Evolutionary conservation across 2,113 vertebrate species (phyloP).

Genomic region (Rousettus leschenaultii): DNA sequence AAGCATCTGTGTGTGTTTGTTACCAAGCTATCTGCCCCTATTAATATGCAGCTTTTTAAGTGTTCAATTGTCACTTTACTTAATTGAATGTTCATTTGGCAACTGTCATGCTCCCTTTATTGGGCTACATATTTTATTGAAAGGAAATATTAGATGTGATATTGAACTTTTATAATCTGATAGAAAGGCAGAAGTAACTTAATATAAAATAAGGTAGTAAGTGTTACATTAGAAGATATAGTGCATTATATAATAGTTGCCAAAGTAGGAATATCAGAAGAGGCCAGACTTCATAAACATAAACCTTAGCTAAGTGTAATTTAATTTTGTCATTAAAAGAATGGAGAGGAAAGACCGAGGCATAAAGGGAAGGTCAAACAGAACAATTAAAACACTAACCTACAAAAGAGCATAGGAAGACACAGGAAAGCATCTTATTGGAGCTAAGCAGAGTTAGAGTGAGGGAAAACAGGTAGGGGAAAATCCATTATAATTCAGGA

Average conservation of each 20-base stretch:
- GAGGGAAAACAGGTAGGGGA: too few relatives aligned
- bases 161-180: background rate
- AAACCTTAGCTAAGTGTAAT: background rate
- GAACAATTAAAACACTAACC: background rate
- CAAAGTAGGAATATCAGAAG: background rate
- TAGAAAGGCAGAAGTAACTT: background rate
- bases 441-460: background rate
- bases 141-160: background rate
- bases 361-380: background rate
- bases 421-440: rapidly evolving
- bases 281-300: background rate
- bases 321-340: background rate
- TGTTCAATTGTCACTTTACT: background rate
- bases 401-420: too few relatives aligned
- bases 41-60: background rate
- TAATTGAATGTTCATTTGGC: slow-evolving; percentile 9
- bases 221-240: background rate
- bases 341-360: too few relatives aligned
- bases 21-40: background rate
- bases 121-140: background rate
- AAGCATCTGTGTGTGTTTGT: background rate
- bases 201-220: background rate
- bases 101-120: background rate
- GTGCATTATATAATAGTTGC: background rate
- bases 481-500: background rate